phyloP scores from a whole-genome alignment of 2,888 invertebrate species.

The Lasioglossum leucozonium region DNA sequence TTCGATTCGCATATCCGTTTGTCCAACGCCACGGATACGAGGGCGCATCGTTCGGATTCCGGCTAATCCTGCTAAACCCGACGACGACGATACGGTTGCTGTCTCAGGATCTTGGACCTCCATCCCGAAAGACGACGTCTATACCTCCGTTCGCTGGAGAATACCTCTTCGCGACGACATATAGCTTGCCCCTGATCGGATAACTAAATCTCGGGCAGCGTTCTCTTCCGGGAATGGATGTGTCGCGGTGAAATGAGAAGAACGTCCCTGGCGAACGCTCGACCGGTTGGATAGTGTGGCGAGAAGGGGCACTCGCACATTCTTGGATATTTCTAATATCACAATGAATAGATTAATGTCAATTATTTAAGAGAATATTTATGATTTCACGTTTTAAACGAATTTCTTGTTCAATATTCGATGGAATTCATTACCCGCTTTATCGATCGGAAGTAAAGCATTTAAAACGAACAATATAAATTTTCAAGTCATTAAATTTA shows the following conservation, averaged over 20 bases:
- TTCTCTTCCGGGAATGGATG: no score
- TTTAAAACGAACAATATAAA: not conserved
- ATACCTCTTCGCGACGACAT: not conserved
- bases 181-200: not conserved
- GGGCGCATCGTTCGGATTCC: not conserved
- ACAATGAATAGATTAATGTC: not conserved
- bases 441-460: not conserved
- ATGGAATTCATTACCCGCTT: not conserved
- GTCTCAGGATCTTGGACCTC: not conserved
- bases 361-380: not conserved
- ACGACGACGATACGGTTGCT: not conserved
- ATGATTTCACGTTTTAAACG: not conserved
- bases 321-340: not conserved
- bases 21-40: not conserved
- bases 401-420: not conserved
- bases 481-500: not conserved
- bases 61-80: slow-evolving; percentile 41
- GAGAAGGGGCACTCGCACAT: no score
- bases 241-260: no score
- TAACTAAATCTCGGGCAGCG: not conserved
- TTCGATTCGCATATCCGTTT: slow-evolving; percentile 35
- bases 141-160: not conserved
- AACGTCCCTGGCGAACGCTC: no score
- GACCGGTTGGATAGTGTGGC: no score
- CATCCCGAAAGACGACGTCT: not conserved